Percentiles rank a stretch among this genome's conserved stretches.
Conservation (phyloP, 2,888 invertebrate genomes). For the Hirtodrosophila trivittata region DNA sequence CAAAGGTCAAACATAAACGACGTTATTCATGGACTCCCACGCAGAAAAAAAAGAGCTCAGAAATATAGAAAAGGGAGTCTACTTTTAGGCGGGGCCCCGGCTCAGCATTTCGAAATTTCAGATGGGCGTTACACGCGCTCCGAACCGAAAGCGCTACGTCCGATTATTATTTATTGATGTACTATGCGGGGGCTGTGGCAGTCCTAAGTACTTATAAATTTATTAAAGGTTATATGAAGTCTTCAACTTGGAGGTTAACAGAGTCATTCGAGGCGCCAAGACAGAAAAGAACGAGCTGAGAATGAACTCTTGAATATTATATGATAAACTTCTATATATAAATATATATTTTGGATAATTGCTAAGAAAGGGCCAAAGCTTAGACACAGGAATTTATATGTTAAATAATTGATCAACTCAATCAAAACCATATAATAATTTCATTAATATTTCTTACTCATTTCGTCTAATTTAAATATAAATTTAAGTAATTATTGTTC, state of each 20-base stretch:
- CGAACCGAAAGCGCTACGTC: slow-evolving; percentile 12
- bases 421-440: too few species aligned
- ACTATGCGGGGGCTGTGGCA: not conserved
- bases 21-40: slow-evolving; percentile 52
- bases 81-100: slow-evolving; percentile 18
- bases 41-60: slow-evolving; percentile 9
- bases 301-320: too few species aligned
- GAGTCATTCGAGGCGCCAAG: slow-evolving; percentile 30
- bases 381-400: too few species aligned
- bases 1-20: slow-evolving; percentile 67
- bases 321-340: too few species aligned
- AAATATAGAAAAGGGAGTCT: slow-evolving; percentile 12
- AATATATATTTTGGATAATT: too few species aligned
- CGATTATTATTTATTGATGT: slow-evolving; percentile 62
- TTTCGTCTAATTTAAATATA: too few species aligned
- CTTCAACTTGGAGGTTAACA: slow-evolving; percentile 32
- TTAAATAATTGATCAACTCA: too few species aligned
- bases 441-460: too few species aligned
- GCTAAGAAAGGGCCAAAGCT: too few species aligned
- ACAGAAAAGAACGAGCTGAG: not conserved
- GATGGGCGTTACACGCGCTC: slow-evolving; percentile 20
- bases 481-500: too few species aligned
- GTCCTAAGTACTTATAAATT: slow-evolving; percentile 21
- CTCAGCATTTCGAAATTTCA: slow-evolving; percentile 9
- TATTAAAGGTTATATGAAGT: slow-evolving; percentile 17